phyloP scores from a whole-genome alignment of 2,113 vertebrate species.

The Lophura nycthemera region DNA sequence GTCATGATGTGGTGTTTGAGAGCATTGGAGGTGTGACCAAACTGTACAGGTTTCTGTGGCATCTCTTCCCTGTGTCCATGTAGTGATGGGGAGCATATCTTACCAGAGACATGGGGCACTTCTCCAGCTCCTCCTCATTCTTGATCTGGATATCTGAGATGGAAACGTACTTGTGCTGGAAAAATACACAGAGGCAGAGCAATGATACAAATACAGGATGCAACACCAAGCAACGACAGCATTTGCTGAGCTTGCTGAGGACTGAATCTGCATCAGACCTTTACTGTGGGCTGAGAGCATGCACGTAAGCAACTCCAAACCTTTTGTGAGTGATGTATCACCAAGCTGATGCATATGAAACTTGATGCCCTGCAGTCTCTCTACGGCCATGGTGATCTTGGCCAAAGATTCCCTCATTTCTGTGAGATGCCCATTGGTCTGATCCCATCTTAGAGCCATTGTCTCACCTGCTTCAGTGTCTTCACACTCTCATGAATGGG shows the following conservation, averaged over 20 bases:
- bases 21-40: too few relatives aligned
- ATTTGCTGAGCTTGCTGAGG: not conserved
- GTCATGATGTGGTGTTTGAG: not conserved
- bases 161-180: slow-evolving; percentile 95
- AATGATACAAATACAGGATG: not conserved
- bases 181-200: not conserved
- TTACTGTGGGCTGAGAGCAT: not conserved
- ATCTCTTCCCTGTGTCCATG: not conserved
- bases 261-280: not conserved
- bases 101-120: slow-evolving; percentile 94
- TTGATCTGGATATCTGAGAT: slow-evolving; percentile 95
- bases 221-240: accelerated
- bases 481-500: slow-evolving; percentile 98
- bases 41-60: accelerated
- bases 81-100: not conserved
- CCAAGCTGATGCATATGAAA: too few relatives aligned
- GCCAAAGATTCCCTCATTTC: not conserved
- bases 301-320: not conserved
- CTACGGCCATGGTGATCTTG: not conserved
- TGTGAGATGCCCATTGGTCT: accelerated
- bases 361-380: not conserved
- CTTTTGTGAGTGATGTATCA: accelerated
- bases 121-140: slow-evolving; percentile 92
- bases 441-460: not conserved
- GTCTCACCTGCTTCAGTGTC: slow-evolving; percentile 92